Conservation (phyloP, 2,113 vertebrate genomes). For the Narcine bancroftii region DNA sequence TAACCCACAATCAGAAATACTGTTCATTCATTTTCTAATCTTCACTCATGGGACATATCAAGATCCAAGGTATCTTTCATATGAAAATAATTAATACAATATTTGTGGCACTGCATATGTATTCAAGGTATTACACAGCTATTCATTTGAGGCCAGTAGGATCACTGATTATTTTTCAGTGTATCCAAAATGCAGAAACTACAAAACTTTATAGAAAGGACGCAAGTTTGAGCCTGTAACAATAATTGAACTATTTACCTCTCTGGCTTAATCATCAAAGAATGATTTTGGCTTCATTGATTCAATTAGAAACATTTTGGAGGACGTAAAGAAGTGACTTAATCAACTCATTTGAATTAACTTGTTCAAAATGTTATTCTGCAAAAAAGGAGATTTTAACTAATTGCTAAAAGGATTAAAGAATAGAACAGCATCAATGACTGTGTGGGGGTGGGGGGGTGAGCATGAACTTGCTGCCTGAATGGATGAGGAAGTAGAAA, state of each 20-base stretch:
- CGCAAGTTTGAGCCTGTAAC: not conserved
- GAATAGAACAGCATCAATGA: no score
- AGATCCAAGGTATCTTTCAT: not conserved
- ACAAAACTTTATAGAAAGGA: not conserved
- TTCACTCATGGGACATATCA: not conserved
- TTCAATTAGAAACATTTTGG: not conserved
- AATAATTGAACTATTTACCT: not conserved
- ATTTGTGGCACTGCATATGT: not conserved
- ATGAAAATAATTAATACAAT: not conserved
- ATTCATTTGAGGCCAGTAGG: not conserved
- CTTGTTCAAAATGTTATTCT: not conserved
- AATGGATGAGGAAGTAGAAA: no score
- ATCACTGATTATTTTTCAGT: not conserved
- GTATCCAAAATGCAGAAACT: not conserved
- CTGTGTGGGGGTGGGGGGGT: no score
- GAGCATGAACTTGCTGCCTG: no score
- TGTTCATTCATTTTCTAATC: not conserved
- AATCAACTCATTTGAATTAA: not conserved
- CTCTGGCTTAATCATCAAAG: not conserved
- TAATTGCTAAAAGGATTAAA: no score
- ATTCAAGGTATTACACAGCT: not conserved
- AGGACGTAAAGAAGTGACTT: not conserved
- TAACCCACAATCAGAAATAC: not conserved
- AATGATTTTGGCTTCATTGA: not conserved
- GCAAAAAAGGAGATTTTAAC: no score